Base-by-base conservation (phyloP, 2,888 invertebrate species). In the Globia sparganii region DNA sequence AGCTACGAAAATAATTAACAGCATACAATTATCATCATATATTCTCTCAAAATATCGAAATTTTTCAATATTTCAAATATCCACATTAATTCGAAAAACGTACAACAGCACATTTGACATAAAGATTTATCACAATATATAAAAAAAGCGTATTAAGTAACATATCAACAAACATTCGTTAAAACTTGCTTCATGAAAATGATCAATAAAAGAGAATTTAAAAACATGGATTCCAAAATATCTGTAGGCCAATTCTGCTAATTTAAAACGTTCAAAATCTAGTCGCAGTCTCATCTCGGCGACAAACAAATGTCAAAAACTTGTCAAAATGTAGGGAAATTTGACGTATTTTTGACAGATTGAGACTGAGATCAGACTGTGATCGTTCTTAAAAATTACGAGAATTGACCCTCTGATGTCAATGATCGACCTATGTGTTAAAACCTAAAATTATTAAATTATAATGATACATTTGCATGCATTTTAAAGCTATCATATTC, bases 1-100 rank as follows among this genome's bases (percentile, higher is more conserved):
- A 78, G 43, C 25, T 80, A 75, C 72, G 65, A 74, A 81, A 75
- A 87, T 65, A 66, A 75, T 72, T 58, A 73, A 66, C 53, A 83
- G 53, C n/a, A 64, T 31, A 75, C 75, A 77, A 31, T 65, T 75
- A 56, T 59, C 40, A 74, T 65, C 65, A 80, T 62, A 67, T 46
- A 61, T 49, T 72, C 56, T 61, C 15, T 31, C 62, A 56, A 49
- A 49, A 58, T 67, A 78, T 31, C 46, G 46, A 37, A 65, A 69
- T 68, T 58, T 25, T n/a, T 86, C 65, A 72, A 75, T 53, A 74
- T 74, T 40, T 40, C 34, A 40, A 73, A 65, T 70, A 70, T 64
- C 11, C 8, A 46, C 68, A 49, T 59, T 67, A 43, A 58, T 67
- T 37, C 8, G 21, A 69, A 68, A 72, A n/a, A 59, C 21, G 11